phyloP scores from a whole-genome alignment of 2,888 invertebrate species.

The Aphrophora alni region DNA sequence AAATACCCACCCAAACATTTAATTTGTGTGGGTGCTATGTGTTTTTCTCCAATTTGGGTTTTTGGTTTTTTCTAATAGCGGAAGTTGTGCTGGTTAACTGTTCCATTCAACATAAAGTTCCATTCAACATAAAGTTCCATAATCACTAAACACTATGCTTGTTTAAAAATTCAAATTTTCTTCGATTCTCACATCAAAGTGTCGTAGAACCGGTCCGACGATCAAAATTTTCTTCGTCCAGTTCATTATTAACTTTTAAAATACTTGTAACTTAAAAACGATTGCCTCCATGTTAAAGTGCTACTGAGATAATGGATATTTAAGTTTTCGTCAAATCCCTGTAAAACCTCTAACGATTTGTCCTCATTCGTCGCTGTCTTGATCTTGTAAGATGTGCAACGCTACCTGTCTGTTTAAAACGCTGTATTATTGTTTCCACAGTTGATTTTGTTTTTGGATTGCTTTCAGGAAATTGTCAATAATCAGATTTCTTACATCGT shows the following conservation, averaged over 20 bases:
- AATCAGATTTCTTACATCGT: too few relatives aligned
- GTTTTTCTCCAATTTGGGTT: too few relatives aligned
- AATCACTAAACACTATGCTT: too few relatives aligned
- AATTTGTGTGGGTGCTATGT: too few relatives aligned
- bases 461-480: too few relatives aligned
- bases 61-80: too few relatives aligned
- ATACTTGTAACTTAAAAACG: background rate
- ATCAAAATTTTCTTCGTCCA: background rate
- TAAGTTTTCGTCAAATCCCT: conserved; percentile 42
- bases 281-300: background rate
- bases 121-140: too few relatives aligned
- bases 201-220: background rate
- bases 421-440: too few relatives aligned
- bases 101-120: too few relatives aligned
- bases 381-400: background rate
- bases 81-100: too few relatives aligned
- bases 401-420: too few relatives aligned
- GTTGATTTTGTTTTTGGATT: too few relatives aligned
- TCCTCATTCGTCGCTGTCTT: background rate
- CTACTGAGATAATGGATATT: background rate
- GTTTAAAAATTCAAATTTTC: background rate
- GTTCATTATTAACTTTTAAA: background rate
- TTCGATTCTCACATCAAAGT: background rate
- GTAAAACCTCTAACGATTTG: background rate
- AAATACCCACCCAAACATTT: background rate